phyloP scores from a whole-genome alignment of 2,113 vertebrate species.

The Seriola rivoliana region DNA sequence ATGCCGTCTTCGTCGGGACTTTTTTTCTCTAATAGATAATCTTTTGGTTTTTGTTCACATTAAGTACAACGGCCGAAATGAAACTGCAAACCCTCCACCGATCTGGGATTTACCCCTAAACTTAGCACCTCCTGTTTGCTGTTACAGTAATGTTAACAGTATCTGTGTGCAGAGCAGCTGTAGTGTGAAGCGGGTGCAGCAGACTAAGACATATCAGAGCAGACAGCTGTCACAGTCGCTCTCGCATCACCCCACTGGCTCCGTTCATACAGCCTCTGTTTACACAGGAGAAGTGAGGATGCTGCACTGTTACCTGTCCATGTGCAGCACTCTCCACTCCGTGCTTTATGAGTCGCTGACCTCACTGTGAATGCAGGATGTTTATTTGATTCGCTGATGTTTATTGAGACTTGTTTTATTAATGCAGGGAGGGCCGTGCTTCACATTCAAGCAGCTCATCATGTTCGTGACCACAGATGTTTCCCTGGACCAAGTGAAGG shows the following conservation, averaged over 20 bases:
- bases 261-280: constrained; percentile 33
- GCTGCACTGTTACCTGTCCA: constrained; percentile 37
- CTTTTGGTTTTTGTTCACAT: too few species aligned
- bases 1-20: too few species aligned
- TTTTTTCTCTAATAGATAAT: too few species aligned
- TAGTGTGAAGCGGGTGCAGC: constrained; percentile 32
- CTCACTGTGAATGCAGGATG: background rate
- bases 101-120: background rate
- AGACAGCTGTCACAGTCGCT: constrained; percentile 68
- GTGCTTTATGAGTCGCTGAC: background rate
- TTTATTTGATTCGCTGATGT: background rate
- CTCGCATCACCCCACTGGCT: constrained; percentile 34
- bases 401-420: background rate
- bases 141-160: constrained; percentile 23
- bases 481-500: background rate
- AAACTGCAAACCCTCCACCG: background rate
- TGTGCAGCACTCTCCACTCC: background rate
- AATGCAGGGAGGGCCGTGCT: background rate
- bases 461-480: background rate
- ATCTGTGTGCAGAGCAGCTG: constrained; percentile 19
- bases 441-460: background rate
- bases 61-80: too few species aligned
- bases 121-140: background rate
- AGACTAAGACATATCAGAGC: constrained; percentile 42
- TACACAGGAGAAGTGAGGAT: constrained; percentile 19